These are phyloP conservation scores for Pseudopipra pipra DNA, from an alignment of 2,113 vertebrate species.

Conservation along the genomic window DNA sequence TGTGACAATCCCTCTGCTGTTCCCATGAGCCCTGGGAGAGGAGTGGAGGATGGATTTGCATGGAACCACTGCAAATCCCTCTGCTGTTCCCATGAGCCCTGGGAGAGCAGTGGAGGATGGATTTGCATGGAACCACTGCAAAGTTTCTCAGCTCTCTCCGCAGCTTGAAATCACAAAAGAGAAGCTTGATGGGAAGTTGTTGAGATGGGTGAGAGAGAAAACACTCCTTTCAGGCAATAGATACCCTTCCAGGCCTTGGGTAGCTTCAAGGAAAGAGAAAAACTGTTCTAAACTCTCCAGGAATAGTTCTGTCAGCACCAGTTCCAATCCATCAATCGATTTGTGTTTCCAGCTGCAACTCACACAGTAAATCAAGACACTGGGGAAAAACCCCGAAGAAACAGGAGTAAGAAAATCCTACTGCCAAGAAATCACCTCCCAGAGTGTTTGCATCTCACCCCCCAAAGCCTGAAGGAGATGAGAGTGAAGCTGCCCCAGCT, in stretches of 20 bases:
- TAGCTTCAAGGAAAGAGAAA: not conserved
- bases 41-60: not conserved
- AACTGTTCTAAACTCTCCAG: not conserved
- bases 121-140: not conserved
- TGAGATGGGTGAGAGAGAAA: not conserved
- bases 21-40: not conserved
- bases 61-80: not conserved
- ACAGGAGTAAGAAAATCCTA: not conserved
- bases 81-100: not conserved
- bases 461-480: not conserved
- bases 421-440: not conserved
- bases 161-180: not conserved
- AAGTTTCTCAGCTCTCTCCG: not conserved
- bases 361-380: not conserved
- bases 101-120: not conserved
- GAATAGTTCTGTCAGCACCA: not conserved
- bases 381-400: not conserved
- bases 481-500: not conserved
- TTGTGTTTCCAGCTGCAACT: not conserved
- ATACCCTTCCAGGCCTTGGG: not conserved
- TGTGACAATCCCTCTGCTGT: slow-evolving; percentile 8
- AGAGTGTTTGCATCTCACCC: not conserved
- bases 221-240: not conserved
- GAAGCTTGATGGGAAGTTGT: not conserved
- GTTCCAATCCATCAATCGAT: not conserved